Evolutionary conservation across 2,113 vertebrate genomes (phyloP).

Genomic region (Prinia subflava): DNA sequence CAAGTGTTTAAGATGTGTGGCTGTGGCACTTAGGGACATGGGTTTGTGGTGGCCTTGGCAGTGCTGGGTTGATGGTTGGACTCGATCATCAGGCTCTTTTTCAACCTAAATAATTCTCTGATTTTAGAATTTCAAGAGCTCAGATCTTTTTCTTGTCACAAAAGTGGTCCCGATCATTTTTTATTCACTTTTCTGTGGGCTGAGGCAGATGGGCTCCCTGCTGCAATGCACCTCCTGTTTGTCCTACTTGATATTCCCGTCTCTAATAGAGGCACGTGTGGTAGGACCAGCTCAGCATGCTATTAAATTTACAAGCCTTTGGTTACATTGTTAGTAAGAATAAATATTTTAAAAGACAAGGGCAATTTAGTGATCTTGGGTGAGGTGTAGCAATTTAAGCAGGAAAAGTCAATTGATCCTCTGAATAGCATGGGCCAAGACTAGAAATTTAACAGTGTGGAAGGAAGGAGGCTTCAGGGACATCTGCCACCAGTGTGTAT

Average conservation of each 20-base stretch:
- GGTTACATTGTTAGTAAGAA: not conserved
- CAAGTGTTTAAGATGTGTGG: not conserved
- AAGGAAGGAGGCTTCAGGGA: not conserved
- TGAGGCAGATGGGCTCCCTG: not conserved
- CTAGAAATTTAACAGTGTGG: not conserved
- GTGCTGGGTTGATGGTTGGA: not conserved
- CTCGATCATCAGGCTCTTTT: fast-evolving
- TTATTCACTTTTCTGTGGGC: not conserved
- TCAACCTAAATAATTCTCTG: not conserved
- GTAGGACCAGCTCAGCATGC: not conserved
- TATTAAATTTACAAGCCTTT: not conserved
- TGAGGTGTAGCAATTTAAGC: not conserved
- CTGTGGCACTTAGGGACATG: not conserved
- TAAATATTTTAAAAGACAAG: not conserved
- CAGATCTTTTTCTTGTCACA: not conserved
- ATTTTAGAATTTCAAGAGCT: not conserved
- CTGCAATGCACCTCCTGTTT: not conserved
- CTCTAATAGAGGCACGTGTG: not conserved
- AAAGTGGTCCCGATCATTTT: not conserved
- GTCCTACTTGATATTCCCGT: not conserved
- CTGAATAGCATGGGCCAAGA: not conserved
- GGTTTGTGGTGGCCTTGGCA: not conserved
- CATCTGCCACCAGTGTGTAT: not conserved
- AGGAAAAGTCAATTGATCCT: not conserved
- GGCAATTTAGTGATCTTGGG: not conserved